These are phyloP conservation scores for Eudyptes chrysolophus DNA, from an alignment of 2,113 vertebrate species.

Conservation along the genomic window DNA sequence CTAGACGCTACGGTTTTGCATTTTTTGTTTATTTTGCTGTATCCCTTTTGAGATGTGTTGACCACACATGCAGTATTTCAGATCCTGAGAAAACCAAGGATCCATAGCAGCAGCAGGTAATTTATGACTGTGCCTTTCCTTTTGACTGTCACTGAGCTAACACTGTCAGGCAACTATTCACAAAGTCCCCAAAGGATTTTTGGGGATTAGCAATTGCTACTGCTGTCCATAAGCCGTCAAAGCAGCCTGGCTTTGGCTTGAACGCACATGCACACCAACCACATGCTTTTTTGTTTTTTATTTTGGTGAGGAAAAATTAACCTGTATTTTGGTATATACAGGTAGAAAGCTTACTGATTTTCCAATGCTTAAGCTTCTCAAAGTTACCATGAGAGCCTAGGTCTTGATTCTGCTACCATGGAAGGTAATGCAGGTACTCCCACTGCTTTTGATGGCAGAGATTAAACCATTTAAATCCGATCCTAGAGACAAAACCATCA, in stretches of 20 bases:
- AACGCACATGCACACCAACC: neutral
- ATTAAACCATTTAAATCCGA: neutral
- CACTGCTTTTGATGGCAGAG: neutral
- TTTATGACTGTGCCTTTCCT: neutral
- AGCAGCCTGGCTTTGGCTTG: neutral
- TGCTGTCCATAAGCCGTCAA: neutral
- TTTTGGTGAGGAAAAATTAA: neutral
- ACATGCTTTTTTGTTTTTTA: fast-evolving
- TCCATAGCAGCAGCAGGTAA: neutral
- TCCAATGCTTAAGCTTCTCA: neutral
- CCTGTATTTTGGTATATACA: neutral
- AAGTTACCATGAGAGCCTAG: neutral
- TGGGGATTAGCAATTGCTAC: neutral
- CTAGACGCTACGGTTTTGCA: neutral
- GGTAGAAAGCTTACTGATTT: neutral
- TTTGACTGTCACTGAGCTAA: neutral
- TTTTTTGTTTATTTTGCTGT: neutral
- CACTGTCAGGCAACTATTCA: neutral
- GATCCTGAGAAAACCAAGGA: neutral
- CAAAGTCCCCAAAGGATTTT: neutral
- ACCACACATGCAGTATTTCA: neutral
- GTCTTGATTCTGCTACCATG: neutral
- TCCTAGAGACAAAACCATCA: neutral
- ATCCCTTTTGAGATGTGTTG: neutral
- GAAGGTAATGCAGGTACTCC: neutral